A percentile compares a stretch with the other conserved stretches of the same genome.
Evolutionary conservation across 2,113 vertebrate species (phyloP).

Genomic region (Callionymus lyra): DNA sequence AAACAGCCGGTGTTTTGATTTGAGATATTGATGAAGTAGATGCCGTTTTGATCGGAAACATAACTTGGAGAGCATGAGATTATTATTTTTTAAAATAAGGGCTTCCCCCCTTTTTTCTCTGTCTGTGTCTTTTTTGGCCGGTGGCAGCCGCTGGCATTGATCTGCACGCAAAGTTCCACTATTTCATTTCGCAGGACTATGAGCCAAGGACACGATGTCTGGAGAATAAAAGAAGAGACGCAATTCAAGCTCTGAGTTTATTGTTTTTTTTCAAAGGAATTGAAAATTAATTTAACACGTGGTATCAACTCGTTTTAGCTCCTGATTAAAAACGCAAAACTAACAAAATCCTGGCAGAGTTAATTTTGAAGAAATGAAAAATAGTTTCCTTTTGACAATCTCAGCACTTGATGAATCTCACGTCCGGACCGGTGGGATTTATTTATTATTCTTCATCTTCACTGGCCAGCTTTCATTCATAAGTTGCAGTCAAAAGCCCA

Average conservation of each 20-base stretch:
- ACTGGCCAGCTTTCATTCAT: constrained; percentile 18
- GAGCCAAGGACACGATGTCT: constrained; percentile 37
- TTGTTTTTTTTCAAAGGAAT: constrained; percentile 6
- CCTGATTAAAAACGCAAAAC: constrained; percentile 1
- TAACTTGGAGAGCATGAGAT: constrained; percentile 32
- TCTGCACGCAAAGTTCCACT: constrained; percentile 49
- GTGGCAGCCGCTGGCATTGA: constrained; percentile 23
- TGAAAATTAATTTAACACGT: no score
- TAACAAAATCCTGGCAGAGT: background rate
- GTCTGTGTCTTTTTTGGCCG: constrained; percentile 33
- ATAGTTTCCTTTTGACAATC: background rate
- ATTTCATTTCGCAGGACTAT: constrained; percentile 45
- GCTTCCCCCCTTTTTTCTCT: constrained; percentile 42
- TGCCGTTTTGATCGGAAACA: constrained; percentile 52
- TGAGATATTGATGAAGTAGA: constrained; percentile 43
- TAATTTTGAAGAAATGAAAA: background rate
- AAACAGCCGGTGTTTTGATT: constrained; percentile 29
- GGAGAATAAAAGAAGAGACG: constrained; percentile 10
- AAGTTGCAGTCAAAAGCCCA: constrained; percentile 5
- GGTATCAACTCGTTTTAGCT: no score
- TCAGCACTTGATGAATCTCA: constrained; percentile 2
- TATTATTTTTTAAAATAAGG: constrained; percentile 50
- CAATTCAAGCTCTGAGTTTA: constrained; percentile 10
- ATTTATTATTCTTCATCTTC: constrained; percentile 18
- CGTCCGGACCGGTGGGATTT: constrained; percentile 1